Percentiles rank a stretch among this genome's conserved stretches.
These are phyloP conservation scores for Campylomormyrus numenius DNA, from an alignment of 2,113 vertebrate genomes.

Conservation along the genomic window DNA sequence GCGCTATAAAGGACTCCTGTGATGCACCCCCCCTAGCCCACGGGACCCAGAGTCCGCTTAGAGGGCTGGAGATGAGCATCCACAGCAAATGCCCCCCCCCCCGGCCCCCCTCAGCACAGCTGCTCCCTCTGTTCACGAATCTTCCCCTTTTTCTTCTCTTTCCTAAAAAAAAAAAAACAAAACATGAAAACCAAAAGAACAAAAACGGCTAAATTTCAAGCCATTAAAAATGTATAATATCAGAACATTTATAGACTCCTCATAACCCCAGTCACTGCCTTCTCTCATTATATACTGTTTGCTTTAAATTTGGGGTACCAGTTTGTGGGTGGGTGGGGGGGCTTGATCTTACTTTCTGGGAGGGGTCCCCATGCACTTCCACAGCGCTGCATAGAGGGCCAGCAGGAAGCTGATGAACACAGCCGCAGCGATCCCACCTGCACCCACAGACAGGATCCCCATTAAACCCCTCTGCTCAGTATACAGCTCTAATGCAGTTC, in stretches of 20 bases:
- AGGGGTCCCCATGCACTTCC: slow-evolving; percentile 34
- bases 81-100: not conserved
- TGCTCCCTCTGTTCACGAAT: not conserved
- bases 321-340: not conserved
- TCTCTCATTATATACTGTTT: not conserved
- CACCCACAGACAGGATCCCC: not conserved
- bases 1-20: not conserved
- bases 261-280: not conserved
- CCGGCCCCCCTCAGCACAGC: not conserved
- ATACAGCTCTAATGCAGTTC: not conserved
- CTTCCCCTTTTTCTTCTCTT: slow-evolving; percentile 1
- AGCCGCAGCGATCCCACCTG: slow-evolving; percentile 30
- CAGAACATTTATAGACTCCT: not conserved
- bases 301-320: too few species aligned
- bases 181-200: not conserved
- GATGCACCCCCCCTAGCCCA: not conserved
- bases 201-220: not conserved
- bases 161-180: not conserved
- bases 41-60: not conserved
- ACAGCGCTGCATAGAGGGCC: slow-evolving; percentile 32
- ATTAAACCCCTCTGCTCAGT: not conserved
- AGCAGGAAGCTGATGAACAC: slow-evolving; percentile 38
- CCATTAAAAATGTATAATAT: not conserved
- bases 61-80: not conserved
- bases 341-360: slow-evolving; percentile 20